Evolutionary conservation across 2,113 vertebrate genomes (phyloP).

Genomic region (Reinhardtius hippoglossoides): DNA sequence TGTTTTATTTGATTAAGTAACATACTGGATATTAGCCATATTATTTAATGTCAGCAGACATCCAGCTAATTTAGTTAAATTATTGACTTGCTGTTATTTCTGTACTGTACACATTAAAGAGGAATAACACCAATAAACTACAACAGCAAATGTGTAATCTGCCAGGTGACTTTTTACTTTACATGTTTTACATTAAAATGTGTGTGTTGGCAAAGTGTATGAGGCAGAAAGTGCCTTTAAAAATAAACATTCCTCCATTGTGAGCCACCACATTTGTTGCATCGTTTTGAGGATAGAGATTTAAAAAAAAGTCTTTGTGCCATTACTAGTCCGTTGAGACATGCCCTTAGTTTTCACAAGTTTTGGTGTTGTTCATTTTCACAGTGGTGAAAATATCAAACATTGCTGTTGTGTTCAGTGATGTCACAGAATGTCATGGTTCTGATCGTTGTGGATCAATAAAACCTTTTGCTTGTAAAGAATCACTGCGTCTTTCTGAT

Average conservation of each 20-base stretch:
- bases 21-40: slow-evolving; percentile 74
- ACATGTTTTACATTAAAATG: slow-evolving; percentile 42
- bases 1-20: slow-evolving; percentile 45
- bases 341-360: slow-evolving; percentile 44
- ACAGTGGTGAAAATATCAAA: slow-evolving; percentile 68
- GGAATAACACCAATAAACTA: slow-evolving; percentile 21
- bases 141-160: slow-evolving; percentile 38
- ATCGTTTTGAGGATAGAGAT: slow-evolving; percentile 29
- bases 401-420: slow-evolving; percentile 76
- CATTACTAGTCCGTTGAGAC: slow-evolving; percentile 58
- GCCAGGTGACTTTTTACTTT: slow-evolving; percentile 49
- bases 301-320: slow-evolving; percentile 36
- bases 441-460: slow-evolving; percentile 80
- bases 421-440: slow-evolving; percentile 75
- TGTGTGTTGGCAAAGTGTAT: slow-evolving; percentile 58
- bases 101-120: slow-evolving; percentile 37
- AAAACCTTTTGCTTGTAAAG: slow-evolving; percentile 73
- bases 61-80: slow-evolving; percentile 40
- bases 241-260: slow-evolving; percentile 77
- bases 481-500: neutral
- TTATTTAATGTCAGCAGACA: slow-evolving; percentile 56
- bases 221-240: slow-evolving; percentile 81
- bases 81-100: slow-evolving; percentile 52
- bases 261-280: slow-evolving; percentile 57
- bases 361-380: slow-evolving; percentile 70